phyloP scores from a whole-genome alignment of 2,797 vertebrate genomes.

The Sciurus vulgaris region DNA sequence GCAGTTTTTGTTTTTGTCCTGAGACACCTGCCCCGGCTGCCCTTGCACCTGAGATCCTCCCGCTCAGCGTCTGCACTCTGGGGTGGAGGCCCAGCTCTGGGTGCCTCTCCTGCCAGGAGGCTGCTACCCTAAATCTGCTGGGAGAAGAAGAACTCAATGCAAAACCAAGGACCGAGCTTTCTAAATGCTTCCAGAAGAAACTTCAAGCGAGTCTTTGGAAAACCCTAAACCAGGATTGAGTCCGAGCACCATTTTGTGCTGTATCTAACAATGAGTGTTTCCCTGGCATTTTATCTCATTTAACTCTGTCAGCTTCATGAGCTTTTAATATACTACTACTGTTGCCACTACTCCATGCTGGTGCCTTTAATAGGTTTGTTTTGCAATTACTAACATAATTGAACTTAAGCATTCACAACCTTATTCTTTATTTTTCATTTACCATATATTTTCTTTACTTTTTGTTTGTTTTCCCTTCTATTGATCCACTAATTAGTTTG shows the following conservation, averaged over 20 bases:
- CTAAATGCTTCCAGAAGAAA: neutral
- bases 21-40: too few species aligned
- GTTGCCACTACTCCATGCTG: neutral
- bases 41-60: too few species aligned
- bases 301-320: neutral
- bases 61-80: too few species aligned
- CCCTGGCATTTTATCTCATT: neutral
- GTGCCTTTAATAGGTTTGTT: neutral
- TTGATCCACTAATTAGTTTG: neutral
- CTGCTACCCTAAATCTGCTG: neutral
- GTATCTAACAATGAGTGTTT: neutral
- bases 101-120: neutral
- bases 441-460: neutral
- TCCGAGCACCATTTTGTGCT: neutral
- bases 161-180: neutral
- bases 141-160: neutral
- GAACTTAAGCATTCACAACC: neutral
- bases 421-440: neutral
- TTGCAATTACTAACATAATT: neutral
- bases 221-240: neutral
- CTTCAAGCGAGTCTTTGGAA: neutral
- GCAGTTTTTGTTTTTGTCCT: too few species aligned
- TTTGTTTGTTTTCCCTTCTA: neutral
- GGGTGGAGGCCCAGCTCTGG: too few species aligned
- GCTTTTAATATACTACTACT: neutral